A percentile compares a stretch with the other conserved stretches of the same genome.
Conservation (phyloP, 2,113 vertebrate species). For the Hemiscyllium ocellatum region DNA sequence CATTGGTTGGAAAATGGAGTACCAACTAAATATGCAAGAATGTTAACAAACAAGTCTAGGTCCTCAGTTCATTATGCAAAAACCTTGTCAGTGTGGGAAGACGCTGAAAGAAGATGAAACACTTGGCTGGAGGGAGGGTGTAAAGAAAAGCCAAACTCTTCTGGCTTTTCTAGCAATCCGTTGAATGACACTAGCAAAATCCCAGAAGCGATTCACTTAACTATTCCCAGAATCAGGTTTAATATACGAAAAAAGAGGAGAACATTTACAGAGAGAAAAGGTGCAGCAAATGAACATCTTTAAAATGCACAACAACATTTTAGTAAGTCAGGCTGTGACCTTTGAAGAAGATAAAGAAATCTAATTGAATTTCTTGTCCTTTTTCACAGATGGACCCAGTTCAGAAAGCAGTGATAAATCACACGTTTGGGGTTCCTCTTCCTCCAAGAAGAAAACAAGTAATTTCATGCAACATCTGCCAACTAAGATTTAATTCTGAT, state of each 20-base stretch:
- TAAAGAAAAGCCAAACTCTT: background rate
- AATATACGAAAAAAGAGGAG: background rate
- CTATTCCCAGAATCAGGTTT: background rate
- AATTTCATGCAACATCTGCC: conserved; percentile 87
- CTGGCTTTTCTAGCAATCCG: background rate
- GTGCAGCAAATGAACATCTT: background rate
- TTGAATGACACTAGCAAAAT: background rate
- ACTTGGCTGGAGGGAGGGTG: background rate
- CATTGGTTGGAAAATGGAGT: no score
- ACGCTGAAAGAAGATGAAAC: background rate
- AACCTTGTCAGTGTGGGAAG: background rate
- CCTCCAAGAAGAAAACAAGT: conserved; percentile 81
- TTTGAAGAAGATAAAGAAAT: conserved; percentile 39
- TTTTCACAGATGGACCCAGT: conserved; percentile 88
- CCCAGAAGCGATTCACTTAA: background rate
- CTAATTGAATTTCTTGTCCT: conserved; percentile 63
- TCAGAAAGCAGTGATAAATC: conserved; percentile 95
- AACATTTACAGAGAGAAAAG: background rate
- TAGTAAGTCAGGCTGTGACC: conserved; percentile 28
- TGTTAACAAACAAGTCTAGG: background rate
- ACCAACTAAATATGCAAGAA: background rate
- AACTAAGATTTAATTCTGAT: conserved; percentile 98
- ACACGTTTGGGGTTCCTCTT: conserved; percentile 82
- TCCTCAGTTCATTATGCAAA: background rate
- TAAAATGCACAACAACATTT: background rate